phyloP scores from a whole-genome alignment of 1,140 invertebrate genomes.

The Bilobella aurantiaca region DNA sequence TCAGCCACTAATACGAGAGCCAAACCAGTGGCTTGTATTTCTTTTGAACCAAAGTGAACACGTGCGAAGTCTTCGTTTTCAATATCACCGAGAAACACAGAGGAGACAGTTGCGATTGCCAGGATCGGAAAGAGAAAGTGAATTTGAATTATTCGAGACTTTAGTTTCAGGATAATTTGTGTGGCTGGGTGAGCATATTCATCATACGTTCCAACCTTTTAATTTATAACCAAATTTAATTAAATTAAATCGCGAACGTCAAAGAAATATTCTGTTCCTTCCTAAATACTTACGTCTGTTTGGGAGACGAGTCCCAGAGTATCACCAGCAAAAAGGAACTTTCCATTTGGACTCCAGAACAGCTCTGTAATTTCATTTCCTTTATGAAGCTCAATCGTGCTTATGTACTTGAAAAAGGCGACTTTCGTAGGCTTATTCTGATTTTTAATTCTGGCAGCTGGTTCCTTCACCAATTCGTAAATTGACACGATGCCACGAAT shows the following conservation, averaged over 20 bases:
- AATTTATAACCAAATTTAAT: not conserved
- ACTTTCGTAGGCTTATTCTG: not conserved
- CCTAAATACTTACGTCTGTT: conserved; percentile 22
- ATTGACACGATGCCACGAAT: conserved; percentile 28
- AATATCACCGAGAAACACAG: conserved; percentile 28
- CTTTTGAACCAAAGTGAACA: conserved; percentile 8
- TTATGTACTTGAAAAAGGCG: conserved; percentile 14
- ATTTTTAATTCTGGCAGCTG: not conserved
- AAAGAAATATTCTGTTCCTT: not conserved
- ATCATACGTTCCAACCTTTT: not conserved
- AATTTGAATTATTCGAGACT: conserved; percentile 25
- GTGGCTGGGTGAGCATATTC: conserved; percentile 28
- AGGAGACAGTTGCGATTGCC: conserved; percentile 16
- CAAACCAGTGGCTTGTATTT: conserved; percentile 10
- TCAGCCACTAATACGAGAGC: not conserved
- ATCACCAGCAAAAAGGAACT: conserved; percentile 30
- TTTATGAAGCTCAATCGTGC: conserved; percentile 20
- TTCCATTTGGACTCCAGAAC: conserved; percentile 33
- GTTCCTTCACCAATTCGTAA: conserved; percentile 9
- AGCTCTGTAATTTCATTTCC: conserved; percentile 30
- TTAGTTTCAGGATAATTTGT: conserved; percentile 23
- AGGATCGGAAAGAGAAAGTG: conserved; percentile 30
- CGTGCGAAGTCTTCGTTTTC: conserved; percentile 33
- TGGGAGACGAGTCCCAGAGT: conserved; percentile 28
- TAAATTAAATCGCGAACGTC: not conserved